Evolutionary conservation across 2,113 vertebrate genomes (phyloP).

Genomic region (Hepsetus odoe): DNA sequence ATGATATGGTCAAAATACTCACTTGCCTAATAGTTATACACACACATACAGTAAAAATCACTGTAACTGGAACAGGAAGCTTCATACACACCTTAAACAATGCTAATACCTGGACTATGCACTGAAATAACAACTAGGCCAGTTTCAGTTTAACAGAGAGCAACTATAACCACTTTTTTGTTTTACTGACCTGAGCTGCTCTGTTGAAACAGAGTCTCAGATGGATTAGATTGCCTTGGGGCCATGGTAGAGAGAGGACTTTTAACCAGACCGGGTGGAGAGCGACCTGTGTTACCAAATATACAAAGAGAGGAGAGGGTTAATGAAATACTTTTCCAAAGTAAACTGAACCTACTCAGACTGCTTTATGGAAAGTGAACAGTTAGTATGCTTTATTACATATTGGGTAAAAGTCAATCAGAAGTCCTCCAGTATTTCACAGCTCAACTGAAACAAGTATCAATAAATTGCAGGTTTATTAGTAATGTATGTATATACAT

Average conservation of each 20-base stretch:
- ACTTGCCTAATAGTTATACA: too few relatives aligned
- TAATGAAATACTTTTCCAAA: background rate
- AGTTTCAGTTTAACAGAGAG: background rate
- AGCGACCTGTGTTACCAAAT: conserved; percentile 73
- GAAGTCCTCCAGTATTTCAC: background rate
- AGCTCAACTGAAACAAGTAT: background rate
- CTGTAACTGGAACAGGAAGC: too few relatives aligned
- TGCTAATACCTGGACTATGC: too few relatives aligned
- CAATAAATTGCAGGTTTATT: background rate
- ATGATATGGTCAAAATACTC: too few relatives aligned
- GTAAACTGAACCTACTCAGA: background rate
- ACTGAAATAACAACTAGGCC: background rate
- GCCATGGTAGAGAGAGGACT: conserved; percentile 86
- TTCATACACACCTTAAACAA: too few relatives aligned
- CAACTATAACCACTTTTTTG: background rate
- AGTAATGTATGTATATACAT: too few relatives aligned
- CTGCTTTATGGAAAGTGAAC: background rate
- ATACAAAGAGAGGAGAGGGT: background rate
- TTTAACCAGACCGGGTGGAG: conserved; percentile 86
- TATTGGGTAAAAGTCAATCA: background rate
- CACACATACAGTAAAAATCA: too few relatives aligned
- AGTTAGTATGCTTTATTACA: background rate
- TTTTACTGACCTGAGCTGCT: conserved; percentile 81
- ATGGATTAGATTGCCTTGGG: conserved; percentile 84
- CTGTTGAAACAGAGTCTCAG: conserved; percentile 79